Evolutionary conservation across 2,113 vertebrate genomes (phyloP), one percentile per base, ranked within the genome.

Genomic region (Okapia johnstoni): DNA sequence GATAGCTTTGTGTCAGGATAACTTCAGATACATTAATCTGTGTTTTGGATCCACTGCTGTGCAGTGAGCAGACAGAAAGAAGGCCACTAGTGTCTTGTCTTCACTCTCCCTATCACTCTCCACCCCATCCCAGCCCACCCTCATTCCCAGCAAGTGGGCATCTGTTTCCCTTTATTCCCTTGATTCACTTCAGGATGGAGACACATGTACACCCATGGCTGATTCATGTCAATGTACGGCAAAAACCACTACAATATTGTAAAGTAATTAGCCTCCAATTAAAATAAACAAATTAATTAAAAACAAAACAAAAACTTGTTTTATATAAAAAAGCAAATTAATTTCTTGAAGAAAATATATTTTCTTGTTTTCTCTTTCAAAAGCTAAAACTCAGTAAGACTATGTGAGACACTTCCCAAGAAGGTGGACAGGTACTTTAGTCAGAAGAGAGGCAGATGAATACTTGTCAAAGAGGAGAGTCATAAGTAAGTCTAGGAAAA

Each of bases 1-100:
- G 95, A 90, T 40, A 93, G 60, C 9, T 93, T 40, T 28, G 16
- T 93, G 11, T 9, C 25, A 83, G 46, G 28, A 91, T 84, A 95
- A 96, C 93, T 90, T 93, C 16, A 77, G 12, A 76, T 81, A 52
- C 93, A 30, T 93, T 83, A 93, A 87, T 84, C 73, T 79, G 28
- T 85, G 25, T 54, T 96, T 97, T 86, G 61, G 79, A 61, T 60
- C 3, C 50, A 55, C 10, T 57, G 23, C 11, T 90, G 0, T 57
- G n/a, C 63, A 88, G 88, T 81, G 90, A 96, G 17, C 55, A 86
- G 40, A 50, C 11, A 88, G 19, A 95, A 63, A 63, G 25, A n/a
- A 21, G 14, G 7, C 0, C 15, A 58, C 28, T 28, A 52, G 36
- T n/a, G 19, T 58, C 92, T 83, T 50, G 0, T 50, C 8, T 21